Base-by-base conservation (phyloP, 2,113 vertebrate species). In the Solenodon paradoxus region DNA sequence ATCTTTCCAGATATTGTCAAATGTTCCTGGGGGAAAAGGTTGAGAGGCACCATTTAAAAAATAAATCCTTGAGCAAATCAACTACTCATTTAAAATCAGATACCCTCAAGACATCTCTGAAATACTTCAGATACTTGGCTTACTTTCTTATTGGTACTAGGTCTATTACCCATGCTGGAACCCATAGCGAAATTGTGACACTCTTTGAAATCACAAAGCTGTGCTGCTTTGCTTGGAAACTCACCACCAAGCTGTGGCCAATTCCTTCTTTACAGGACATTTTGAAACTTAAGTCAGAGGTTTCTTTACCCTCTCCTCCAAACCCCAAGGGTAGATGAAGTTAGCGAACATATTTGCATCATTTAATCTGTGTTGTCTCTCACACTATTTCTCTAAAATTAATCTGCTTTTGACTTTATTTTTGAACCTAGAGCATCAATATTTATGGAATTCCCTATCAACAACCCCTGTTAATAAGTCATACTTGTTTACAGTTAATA, bases 41-140 rank as follows among this genome's bases (percentile, higher is more conserved):
- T n/a, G 35, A 80, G 30, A 85, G 20, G 3, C 5, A 26, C 10
- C 35, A 0, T 9, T 55, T 5, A 5, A 64, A 63, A 38, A 28
- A 30, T 53, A 59, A 11, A 22, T 20, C 8, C 11, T 12, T 42
- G 12, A 85, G 1, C 26, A 40, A 22, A 5, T 20, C n/a, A 61
- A 32, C 28, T 51, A 74, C 7, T 1, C 9, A 69, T 1, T 40
- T 80, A 55, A 28, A 89, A 81, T 0, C 4, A n/a, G 51, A 64
- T 10, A 8, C 8, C 1, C 9, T 79, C 24, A 28, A 35, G 12
- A 3, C 11, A 10, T 47, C 17, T 28, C 13, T 42, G 13, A 4
- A 64, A 87, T 71, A 9, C 7, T 69, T 32, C 32, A 5, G 19
- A 53, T 87, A 72, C 0, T 1, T 20, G 0, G 0, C 4, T 45